Conservation (phyloP, 2,113 vertebrate species). For the Fulica atra region DNA sequence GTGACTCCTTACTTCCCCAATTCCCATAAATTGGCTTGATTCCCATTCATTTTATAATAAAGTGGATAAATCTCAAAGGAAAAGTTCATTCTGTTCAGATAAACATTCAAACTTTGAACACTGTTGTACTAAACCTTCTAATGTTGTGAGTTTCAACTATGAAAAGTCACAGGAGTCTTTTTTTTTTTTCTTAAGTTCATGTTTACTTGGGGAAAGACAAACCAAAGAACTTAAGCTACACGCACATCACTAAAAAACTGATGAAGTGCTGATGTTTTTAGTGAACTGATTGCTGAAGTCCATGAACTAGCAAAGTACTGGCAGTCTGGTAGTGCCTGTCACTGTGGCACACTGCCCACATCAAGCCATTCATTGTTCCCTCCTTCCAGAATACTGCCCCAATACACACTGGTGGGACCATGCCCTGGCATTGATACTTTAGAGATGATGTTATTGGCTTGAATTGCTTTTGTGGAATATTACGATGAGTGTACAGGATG, state of each 20-base stretch:
- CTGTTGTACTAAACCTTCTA: not conserved
- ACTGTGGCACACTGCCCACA: not conserved
- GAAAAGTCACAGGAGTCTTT: not conserved
- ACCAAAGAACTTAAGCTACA: not conserved
- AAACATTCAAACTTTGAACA: not conserved
- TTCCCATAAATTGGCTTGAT: not conserved
- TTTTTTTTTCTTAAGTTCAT: not conserved
- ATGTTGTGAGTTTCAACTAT: not conserved
- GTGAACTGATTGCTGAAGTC: not conserved
- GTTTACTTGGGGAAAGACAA: not conserved
- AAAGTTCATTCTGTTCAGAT: not conserved
- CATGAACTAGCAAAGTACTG: not conserved
- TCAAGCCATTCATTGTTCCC: not conserved
- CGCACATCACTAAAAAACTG: not conserved
- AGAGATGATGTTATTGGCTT: not conserved
- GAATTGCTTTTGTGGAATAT: not conserved
- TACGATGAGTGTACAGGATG: not conserved
- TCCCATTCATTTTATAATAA: not conserved
- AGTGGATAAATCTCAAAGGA: not conserved
- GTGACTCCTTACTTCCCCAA: not conserved
- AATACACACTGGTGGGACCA: not conserved
- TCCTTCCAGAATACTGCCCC: not conserved
- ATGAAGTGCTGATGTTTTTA: accelerated
- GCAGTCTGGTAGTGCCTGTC: not conserved
- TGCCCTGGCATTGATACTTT: not conserved